phyloP scores from a whole-genome alignment of 2,797 vertebrate species.

The Neosalanx taihuensis region DNA sequence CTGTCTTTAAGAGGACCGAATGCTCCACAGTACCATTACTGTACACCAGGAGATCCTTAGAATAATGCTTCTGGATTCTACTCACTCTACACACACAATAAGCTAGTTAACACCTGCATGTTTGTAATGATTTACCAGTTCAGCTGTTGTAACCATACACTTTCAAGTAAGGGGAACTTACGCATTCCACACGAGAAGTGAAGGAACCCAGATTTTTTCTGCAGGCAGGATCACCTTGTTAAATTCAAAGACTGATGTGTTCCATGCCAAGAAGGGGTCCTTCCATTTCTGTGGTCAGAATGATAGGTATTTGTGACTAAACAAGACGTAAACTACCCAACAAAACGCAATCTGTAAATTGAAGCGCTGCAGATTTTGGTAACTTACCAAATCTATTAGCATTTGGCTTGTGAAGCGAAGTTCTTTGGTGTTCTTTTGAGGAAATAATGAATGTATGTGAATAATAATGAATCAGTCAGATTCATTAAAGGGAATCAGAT shows the following conservation, averaged over 20 bases:
- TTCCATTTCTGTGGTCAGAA: slow-evolving; percentile 54
- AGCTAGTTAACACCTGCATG: neutral
- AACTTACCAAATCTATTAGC: slow-evolving; percentile 53
- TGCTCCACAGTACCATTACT: slow-evolving; percentile 60
- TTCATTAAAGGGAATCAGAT: neutral
- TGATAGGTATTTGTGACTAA: neutral
- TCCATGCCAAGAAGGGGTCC: slow-evolving; percentile 64
- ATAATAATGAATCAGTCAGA: neutral
- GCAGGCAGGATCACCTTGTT: slow-evolving; percentile 60
- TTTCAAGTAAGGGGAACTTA: slow-evolving; percentile 36
- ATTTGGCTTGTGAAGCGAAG: slow-evolving; percentile 56
- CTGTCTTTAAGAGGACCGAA: slow-evolving; percentile 45
- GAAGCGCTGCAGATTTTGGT: neutral
- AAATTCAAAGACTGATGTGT: slow-evolving; percentile 42
- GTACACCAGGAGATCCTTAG: slow-evolving; percentile 54
- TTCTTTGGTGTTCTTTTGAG: slow-evolving; percentile 62
- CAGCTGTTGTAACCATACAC: too few relatives aligned
- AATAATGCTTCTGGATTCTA: slow-evolving; percentile 35
- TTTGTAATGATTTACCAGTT: too few relatives aligned
- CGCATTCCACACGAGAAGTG: slow-evolving; percentile 66
- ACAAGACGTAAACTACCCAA: neutral
- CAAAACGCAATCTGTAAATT: neutral
- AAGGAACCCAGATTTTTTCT: slow-evolving; percentile 67
- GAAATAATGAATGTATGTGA: slow-evolving; percentile 8
- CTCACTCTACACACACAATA: slow-evolving; percentile 47